Percentiles rank a stretch among this genome's conserved stretches.
phyloP scores from a whole-genome alignment of 2,888 invertebrate species.

The Galeruca laticollis region DNA sequence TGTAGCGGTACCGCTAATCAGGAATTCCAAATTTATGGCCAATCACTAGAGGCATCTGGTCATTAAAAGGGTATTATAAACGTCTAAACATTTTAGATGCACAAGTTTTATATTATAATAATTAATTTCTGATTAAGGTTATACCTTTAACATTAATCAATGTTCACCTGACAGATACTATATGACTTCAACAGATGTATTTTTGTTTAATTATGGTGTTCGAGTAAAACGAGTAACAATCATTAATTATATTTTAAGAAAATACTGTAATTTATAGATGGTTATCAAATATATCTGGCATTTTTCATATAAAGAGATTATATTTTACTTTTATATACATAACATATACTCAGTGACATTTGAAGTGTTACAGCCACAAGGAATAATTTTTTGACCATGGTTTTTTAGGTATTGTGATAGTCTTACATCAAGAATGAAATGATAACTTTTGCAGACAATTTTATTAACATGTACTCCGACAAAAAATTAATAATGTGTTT shows the following conservation, averaged over 20 bases:
- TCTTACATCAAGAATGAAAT: too few species aligned
- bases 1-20: conserved; percentile 39
- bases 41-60: conserved; percentile 38
- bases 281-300: too few species aligned
- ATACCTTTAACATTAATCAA: conserved; percentile 1
- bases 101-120: conserved; percentile 22
- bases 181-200: background rate
- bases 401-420: too few species aligned
- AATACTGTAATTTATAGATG: background rate
- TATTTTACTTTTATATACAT: too few species aligned
- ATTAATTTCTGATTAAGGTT: conserved; percentile 14
- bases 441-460: too few species aligned
- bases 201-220: conserved; percentile 1
- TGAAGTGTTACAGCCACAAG: too few species aligned
- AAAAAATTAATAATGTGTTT: too few species aligned
- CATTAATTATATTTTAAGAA: background rate
- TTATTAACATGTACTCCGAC: too few species aligned
- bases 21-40: conserved; percentile 42
- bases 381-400: too few species aligned
- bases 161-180: conserved; percentile 1
- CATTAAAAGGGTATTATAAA: conserved; percentile 46
- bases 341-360: too few species aligned
- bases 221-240: background rate
- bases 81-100: conserved; percentile 37
- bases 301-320: too few species aligned